phyloP scores from a whole-genome alignment of 92 coral and sea anemone species.

The Galaxea fascicularis region DNA sequence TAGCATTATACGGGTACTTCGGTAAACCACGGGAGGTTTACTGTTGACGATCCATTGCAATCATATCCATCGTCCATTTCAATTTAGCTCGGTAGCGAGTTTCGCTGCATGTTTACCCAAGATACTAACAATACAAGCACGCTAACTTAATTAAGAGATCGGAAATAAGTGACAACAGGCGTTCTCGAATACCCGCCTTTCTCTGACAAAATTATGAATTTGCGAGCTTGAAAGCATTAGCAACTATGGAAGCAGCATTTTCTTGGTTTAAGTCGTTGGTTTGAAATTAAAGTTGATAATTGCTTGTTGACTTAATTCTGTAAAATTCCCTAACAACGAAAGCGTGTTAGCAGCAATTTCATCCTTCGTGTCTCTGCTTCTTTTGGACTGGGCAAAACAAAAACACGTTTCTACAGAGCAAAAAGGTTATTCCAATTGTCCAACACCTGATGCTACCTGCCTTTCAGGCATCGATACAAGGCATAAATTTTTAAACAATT shows the following conservation, averaged over 20 bases:
- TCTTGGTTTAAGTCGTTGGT: no score
- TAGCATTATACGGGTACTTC: neutral
- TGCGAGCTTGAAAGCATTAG: no score
- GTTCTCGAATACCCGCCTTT: neutral
- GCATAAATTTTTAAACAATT: constrained; percentile 18
- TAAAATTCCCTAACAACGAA: neutral
- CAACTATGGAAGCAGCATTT: no score
- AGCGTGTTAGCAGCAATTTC: neutral
- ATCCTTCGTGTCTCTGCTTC: neutral
- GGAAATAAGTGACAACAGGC: neutral
- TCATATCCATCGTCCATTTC: neutral
- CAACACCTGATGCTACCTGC: constrained; percentile 23
- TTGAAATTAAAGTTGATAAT: no score
- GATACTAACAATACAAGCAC: constrained; percentile 1
- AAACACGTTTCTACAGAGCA: neutral
- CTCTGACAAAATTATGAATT: neutral
- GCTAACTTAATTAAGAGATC: neutral
- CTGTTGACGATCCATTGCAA: neutral
- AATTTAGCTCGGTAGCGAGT: neutral
- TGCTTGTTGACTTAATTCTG: no score
- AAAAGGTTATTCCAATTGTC: neutral
- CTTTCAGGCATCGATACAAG: neutral
- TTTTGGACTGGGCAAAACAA: neutral
- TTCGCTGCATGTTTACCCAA: neutral
- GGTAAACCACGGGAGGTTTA: neutral